phyloP scores from a whole-genome alignment of 2,797 vertebrate species.

The Pteronotus mesoamericanus region DNA sequence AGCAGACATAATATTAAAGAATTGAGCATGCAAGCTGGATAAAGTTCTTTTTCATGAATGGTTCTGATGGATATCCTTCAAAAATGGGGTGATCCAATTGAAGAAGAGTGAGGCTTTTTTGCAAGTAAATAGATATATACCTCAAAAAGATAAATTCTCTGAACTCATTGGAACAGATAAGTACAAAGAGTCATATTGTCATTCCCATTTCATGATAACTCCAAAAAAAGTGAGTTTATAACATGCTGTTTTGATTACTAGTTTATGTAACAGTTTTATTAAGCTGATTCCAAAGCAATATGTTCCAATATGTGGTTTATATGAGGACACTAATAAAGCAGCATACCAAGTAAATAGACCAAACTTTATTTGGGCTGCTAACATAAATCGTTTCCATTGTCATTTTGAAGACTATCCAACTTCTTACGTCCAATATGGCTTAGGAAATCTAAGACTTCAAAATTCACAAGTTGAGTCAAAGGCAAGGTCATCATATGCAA shows the following conservation, averaged over 20 bases:
- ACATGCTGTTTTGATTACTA: constrained; percentile 76
- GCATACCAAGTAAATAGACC: constrained; percentile 44
- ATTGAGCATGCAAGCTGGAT: neutral
- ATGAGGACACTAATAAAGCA: constrained; percentile 66
- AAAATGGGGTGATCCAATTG: neutral
- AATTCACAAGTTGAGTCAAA: constrained; percentile 35
- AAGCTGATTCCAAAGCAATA: constrained; percentile 68
- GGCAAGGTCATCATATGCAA: neutral
- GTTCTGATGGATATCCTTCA: neutral
- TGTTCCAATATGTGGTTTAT: constrained; percentile 68
- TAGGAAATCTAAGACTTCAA: constrained; percentile 25
- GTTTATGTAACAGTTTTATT: constrained; percentile 71
- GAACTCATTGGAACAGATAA: constrained; percentile 28
- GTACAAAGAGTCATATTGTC: constrained; percentile 33
- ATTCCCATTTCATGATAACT: constrained; percentile 50
- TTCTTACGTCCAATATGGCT: neutral
- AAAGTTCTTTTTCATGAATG: neutral
- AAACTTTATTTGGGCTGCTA: constrained; percentile 26
- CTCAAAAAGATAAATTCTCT: constrained; percentile 22
- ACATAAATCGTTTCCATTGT: constrained; percentile 8
- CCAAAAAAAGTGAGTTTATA: constrained; percentile 61
- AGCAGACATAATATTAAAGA: neutral
- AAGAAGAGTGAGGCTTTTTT: neutral
- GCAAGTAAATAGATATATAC: neutral
- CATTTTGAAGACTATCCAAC: constrained; percentile 51